Evolutionary conservation across 2,797 vertebrate genomes (phyloP).

Genomic region (Brachymystax lenok): DNA sequence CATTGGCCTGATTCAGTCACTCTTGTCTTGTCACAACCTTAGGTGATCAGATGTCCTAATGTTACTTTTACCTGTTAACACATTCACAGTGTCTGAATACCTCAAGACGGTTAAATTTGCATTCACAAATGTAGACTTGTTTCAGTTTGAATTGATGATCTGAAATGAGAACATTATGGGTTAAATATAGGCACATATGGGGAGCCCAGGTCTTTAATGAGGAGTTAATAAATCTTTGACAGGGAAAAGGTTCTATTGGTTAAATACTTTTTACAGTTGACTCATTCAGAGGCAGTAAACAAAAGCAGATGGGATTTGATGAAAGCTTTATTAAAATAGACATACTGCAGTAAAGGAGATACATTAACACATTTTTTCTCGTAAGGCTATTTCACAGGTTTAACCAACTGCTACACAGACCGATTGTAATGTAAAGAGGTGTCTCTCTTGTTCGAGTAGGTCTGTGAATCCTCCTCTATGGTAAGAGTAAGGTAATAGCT

Average conservation of each 20-base stretch:
- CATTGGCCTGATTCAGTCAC: slow-evolving; percentile 63
- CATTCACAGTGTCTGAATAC: neutral
- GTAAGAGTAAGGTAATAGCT: slow-evolving; percentile 29
- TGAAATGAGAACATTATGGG: neutral
- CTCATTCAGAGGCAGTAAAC: neutral
- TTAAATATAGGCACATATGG: neutral
- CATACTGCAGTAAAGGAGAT: neutral
- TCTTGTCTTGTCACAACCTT: slow-evolving; percentile 20
- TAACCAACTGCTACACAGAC: neutral
- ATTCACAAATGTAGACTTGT: neutral
- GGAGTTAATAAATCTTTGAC: neutral
- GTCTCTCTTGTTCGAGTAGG: slow-evolving; percentile 15
- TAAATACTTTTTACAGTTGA: neutral
- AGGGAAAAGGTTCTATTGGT: neutral
- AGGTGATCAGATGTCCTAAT: slow-evolving; percentile 43
- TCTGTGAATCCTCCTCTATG: slow-evolving; percentile 13
- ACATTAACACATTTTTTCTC: neutral
- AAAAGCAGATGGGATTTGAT: neutral
- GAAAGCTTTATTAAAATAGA: neutral
- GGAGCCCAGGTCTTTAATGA: too few relatives aligned
- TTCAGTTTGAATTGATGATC: neutral
- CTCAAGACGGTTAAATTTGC: neutral
- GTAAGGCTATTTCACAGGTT: neutral
- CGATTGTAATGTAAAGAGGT: slow-evolving; percentile 11
- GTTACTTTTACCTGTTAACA: slow-evolving; percentile 15